A percentile compares a stretch with the other conserved stretches of the same genome.
Conservation (phyloP, 1,140 invertebrate species). For the Diachasma alloeum region DNA sequence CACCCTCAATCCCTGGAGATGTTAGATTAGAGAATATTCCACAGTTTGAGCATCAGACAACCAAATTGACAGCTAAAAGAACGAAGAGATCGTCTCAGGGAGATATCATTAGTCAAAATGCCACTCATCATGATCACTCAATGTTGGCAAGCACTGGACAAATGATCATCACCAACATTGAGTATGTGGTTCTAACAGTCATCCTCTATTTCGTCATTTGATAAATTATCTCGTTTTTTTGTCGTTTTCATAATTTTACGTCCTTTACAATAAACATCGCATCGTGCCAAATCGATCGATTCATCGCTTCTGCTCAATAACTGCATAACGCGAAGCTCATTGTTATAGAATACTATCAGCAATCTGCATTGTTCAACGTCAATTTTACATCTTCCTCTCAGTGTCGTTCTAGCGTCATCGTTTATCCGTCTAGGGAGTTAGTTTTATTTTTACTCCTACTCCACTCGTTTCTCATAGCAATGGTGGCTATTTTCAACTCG, state of each 20-base stretch:
- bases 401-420: background rate
- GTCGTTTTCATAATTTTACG: background rate
- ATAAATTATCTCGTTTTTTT: slow-evolving; percentile 25
- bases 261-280: background rate
- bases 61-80: slow-evolving; percentile 39
- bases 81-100: slow-evolving; percentile 51
- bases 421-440: background rate
- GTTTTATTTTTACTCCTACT: background rate
- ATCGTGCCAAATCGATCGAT: background rate
- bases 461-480: background rate
- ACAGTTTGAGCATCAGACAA: slow-evolving; percentile 24
- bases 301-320: background rate
- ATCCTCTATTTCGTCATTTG: slow-evolving; percentile 51
- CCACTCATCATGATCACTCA: slow-evolving; percentile 12
- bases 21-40: slow-evolving; percentile 40
- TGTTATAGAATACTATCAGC: background rate
- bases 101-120: slow-evolving; percentile 28
- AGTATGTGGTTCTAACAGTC: slow-evolving; percentile 48
- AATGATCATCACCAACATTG: slow-evolving; percentile 47
- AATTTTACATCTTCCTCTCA: background rate
- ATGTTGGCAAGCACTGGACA: slow-evolving; percentile 43
- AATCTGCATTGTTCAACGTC: background rate
- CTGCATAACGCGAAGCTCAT: background rate
- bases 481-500: background rate
- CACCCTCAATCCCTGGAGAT: slow-evolving; percentile 62